Conservation (phyloP, 2,888 invertebrate genomes). For the Noctua fimbriata region DNA sequence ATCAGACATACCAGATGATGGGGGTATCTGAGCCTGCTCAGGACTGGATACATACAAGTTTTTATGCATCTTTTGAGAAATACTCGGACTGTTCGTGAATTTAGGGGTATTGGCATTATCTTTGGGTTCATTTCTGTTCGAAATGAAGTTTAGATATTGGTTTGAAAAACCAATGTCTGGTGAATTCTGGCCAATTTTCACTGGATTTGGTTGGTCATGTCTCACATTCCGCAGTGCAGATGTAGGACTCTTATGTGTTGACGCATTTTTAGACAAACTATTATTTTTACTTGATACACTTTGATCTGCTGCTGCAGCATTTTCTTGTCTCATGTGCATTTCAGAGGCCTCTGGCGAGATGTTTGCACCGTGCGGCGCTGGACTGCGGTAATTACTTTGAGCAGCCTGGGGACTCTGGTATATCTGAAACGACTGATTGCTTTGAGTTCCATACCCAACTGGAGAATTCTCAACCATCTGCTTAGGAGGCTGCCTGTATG, state of each 20-base stretch:
- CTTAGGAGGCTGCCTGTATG: constrained; percentile 82
- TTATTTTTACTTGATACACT: constrained; percentile 73
- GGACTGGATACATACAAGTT: constrained; percentile 89
- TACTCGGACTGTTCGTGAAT: constrained; percentile 88
- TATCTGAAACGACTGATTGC: constrained; percentile 82
- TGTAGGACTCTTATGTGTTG: constrained; percentile 82
- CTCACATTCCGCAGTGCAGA: constrained; percentile 85
- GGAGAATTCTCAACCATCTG: constrained; percentile 76
- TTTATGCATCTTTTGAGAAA: constrained; percentile 89
- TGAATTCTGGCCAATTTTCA: constrained; percentile 83
- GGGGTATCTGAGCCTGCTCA: constrained; percentile 88
- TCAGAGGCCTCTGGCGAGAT: constrained; percentile 75
- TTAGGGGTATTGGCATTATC: constrained; percentile 90
- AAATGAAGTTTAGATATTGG: constrained; percentile 87
- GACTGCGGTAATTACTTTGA: constrained; percentile 78
- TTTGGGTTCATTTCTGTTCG: constrained; percentile 89
- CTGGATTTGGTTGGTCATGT: constrained; percentile 84
- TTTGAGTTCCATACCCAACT: constrained; percentile 74
- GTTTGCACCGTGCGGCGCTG: constrained; percentile 70
- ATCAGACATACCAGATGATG: constrained; percentile 88
- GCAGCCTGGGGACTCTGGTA: constrained; percentile 85
- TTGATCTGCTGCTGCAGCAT: constrained; percentile 70
- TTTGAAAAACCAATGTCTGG: constrained; percentile 88
- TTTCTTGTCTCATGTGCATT: constrained; percentile 75
- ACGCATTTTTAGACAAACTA: constrained; percentile 74